Base-by-base conservation (phyloP, 2,888 invertebrate genomes). In the Sussaba pulchella region DNA sequence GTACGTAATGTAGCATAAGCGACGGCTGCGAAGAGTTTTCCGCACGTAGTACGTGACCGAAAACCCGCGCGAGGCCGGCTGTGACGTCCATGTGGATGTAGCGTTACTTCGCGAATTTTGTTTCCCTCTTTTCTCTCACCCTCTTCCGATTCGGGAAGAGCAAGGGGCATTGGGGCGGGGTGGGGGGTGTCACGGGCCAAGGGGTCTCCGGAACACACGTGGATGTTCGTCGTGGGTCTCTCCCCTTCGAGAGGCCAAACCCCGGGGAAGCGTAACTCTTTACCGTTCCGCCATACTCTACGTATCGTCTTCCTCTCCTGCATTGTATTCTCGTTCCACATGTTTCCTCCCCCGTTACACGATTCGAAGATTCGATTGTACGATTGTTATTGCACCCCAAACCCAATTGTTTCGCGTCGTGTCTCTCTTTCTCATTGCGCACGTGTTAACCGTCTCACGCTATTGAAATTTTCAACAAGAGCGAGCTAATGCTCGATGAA, bases 221-320 rank as follows among this genome's bases (percentile, higher is more conserved):
- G 57, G 64, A 64, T 59, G 69, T 76, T 66, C 19, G 14, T 50
- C 59, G 39, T 50, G 67, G 54, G 70, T 59, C 81, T 81, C 78
- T n/a, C n/a, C 81, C 82, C 83, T 83, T 84, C 74, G 74, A 36
- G 47, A 73, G 76, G 70, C 75, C 64, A 82, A 84, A 76, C 87
- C 84, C n/a, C n/a, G 82, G 72, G 85, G 74, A 67, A 85, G 82
- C 86, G 80, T 87, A 88, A 88, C 87, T 87, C 85, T 87, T 88
- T 85, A 82, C 82, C 64, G 57, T 81, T 76, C 19, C 54, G 43
- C 24, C n/a, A n/a, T 39, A 14, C 5, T 54, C 54, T n/a, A n/a
- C 57, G 66, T 75, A 54, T 78, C 72, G 70, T 78, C 61, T 10
- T 72, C 17, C 43, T n/a, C n/a, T n/a, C 14, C n/a, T 43, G 4